Evolutionary conservation across 2,888 invertebrate species (phyloP), one percentile per base, ranked within the genome.

Genomic region (Drosophila vallismaia): DNA sequence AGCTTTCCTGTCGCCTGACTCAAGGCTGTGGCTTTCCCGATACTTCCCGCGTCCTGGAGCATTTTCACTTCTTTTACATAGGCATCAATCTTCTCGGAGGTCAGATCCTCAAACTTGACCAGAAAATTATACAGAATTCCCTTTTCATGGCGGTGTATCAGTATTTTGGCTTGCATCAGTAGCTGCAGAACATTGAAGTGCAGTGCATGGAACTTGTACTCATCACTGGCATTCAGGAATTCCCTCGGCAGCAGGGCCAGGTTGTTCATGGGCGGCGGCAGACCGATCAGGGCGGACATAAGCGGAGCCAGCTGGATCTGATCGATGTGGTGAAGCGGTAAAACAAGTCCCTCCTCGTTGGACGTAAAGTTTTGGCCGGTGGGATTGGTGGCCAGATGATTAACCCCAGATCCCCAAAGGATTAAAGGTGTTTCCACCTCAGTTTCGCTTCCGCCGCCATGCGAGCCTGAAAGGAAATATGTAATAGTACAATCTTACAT

Each of bases 401-500:
- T 92, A 2, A 97, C 92, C 26, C 99, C 99, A 50, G 97, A 94
- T 8, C 99, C 99, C 99, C 99, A 99, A 10, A 95, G 94, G n/a
- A 99, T 94, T 77, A 98, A 94, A 0, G 99, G 99, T 6, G 97
- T 97, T 91, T 97, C 94, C 1, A 98, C 98, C 93, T 99, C 94
- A 3, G 93, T 91, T 62, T 95, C 31, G 2, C 14, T 95, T 3
- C 98, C 98, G 75, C 97, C 95, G 7, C 99, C 99, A 92, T 99
- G 98, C 0, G 98, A 97, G 49, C 96, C 95, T 95, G 76, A 1
- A 63, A 38, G 29, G 3, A 8, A 14, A 19, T 26, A 8, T 19
- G 2, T 19, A 19, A 19, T 19, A 19, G 19, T 19, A 19, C 19
- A 19, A 19, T 19, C 19, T 19, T 19, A 19, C 19, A 19, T 19